Evolutionary conservation across 2,113 vertebrate genomes (phyloP).

Genomic region (Poecilia latipinna): DNA sequence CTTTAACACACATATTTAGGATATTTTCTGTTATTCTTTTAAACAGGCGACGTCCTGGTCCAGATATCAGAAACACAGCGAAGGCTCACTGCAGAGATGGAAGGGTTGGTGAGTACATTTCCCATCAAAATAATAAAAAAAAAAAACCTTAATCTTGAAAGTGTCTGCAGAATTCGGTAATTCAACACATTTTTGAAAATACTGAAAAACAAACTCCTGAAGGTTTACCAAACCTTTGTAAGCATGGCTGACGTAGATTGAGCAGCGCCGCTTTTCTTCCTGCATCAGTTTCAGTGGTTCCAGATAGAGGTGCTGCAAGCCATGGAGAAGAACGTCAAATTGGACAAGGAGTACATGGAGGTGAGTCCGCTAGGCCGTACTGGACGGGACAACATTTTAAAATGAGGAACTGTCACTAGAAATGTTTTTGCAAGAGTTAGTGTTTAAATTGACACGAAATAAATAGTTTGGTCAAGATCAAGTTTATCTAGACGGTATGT

Average conservation of each 20-base stretch:
- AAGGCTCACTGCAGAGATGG: slow-evolving; percentile 88
- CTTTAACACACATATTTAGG: background rate
- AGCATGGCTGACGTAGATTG: no score
- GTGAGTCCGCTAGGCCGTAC: slow-evolving; percentile 74
- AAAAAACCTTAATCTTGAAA: background rate
- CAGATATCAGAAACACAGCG: slow-evolving; percentile 92
- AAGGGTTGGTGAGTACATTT: slow-evolving; percentile 89
- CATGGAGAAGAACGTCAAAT: slow-evolving; percentile 94
- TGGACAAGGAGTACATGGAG: slow-evolving; percentile 94
- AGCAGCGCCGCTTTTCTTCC: background rate
- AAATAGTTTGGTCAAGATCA: no score
- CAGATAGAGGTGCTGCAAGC: slow-evolving; percentile 91
- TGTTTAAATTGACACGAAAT: no score
- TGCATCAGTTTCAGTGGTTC: slow-evolving; percentile 89
- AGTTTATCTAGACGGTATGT: no score
- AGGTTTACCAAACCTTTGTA: no score
- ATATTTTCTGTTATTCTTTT: background rate
- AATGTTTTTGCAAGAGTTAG: no score
- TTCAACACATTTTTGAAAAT: no score
- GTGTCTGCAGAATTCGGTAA: background rate
- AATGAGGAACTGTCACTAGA: no score
- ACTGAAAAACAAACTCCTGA: no score
- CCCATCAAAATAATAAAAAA: background rate
- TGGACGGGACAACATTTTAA: no score
- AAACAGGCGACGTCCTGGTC: slow-evolving; percentile 90